phyloP scores from a whole-genome alignment of 2,113 vertebrate genomes.

The Ictidomys tridecemlineatus region DNA sequence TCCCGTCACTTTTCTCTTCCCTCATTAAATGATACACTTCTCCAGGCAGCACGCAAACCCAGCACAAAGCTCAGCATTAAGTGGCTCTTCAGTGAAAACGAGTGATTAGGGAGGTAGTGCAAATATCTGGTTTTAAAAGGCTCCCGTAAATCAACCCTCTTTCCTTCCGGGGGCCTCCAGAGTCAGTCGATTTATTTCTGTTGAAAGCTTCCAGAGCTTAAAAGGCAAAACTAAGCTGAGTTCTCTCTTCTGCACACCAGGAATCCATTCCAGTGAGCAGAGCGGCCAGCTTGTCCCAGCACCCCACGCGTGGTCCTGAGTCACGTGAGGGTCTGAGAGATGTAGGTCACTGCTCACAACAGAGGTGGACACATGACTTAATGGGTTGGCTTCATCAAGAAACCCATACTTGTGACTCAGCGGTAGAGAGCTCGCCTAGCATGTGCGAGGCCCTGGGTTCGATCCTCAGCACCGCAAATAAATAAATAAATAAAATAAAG shows the following conservation, averaged over 20 bases:
- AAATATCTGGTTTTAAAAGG: background rate
- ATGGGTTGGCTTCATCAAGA: background rate
- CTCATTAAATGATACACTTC: background rate
- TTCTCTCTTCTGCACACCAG: background rate
- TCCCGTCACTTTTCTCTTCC: background rate
- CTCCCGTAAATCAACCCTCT: background rate
- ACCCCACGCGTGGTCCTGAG: too few relatives aligned
- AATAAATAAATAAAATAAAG: too few relatives aligned
- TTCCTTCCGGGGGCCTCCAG: background rate
- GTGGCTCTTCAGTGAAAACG: background rate
- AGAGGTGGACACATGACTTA: background rate
- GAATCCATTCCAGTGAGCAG: background rate
- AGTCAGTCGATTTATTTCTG: constrained; percentile 55
- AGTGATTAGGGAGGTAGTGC: background rate
- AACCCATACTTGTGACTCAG: background rate
- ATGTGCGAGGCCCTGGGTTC: too few relatives aligned
- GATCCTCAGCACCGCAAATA: too few relatives aligned
- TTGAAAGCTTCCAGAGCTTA: constrained; percentile 38
- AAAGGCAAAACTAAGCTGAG: constrained; percentile 13
- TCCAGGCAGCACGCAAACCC: fast-evolving
- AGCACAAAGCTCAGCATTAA: background rate
- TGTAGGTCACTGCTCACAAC: background rate
- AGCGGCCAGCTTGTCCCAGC: background rate
- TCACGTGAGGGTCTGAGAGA: background rate
- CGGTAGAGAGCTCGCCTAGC: too few relatives aligned